Percentiles rank a stretch among this genome's conserved stretches.
These are phyloP conservation scores for Melanerpes formicivorus DNA, from an alignment of 2,113 vertebrate genomes.

Conservation along the genomic window DNA sequence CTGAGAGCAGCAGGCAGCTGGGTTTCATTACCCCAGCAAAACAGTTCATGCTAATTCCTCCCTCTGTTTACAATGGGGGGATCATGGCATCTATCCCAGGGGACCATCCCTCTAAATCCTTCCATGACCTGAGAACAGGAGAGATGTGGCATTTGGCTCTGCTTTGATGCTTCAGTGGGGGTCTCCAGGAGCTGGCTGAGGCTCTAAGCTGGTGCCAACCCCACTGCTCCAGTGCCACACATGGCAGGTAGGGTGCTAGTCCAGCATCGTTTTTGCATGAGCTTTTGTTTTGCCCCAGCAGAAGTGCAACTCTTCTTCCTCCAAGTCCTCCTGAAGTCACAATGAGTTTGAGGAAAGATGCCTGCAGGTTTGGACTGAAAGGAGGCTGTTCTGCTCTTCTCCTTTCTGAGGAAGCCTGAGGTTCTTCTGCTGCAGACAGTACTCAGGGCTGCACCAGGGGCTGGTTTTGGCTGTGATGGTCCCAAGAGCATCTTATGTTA, in stretches of 20 bases:
- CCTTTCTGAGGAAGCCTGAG: neutral
- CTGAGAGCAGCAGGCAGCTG: neutral
- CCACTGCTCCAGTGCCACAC: accelerated
- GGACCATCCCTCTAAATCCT: neutral
- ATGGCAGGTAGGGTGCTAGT: neutral
- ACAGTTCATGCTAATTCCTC: neutral
- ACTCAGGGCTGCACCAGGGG: neutral
- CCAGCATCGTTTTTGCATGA: neutral
- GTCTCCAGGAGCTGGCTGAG: accelerated
- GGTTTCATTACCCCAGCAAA: neutral
- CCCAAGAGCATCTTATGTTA: neutral
- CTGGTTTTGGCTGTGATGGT: neutral
- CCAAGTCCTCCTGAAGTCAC: neutral
- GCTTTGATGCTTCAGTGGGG: neutral
- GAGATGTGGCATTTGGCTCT: neutral
- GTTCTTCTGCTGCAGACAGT: neutral
- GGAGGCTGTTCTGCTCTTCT: neutral
- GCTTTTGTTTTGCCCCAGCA: neutral
- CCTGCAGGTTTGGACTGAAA: neutral
- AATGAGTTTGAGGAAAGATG: neutral
- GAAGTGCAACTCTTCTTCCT: neutral
- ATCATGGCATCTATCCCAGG: neutral
- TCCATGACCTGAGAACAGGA: neutral
- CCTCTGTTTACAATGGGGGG: neutral
- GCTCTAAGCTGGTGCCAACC: neutral